A percentile compares a stretch with the other conserved stretches of the same genome.
These are phyloP conservation scores for Dromococcyx pavoninus DNA, from an alignment of 2,797 vertebrate genomes.

Conservation along the genomic window DNA sequence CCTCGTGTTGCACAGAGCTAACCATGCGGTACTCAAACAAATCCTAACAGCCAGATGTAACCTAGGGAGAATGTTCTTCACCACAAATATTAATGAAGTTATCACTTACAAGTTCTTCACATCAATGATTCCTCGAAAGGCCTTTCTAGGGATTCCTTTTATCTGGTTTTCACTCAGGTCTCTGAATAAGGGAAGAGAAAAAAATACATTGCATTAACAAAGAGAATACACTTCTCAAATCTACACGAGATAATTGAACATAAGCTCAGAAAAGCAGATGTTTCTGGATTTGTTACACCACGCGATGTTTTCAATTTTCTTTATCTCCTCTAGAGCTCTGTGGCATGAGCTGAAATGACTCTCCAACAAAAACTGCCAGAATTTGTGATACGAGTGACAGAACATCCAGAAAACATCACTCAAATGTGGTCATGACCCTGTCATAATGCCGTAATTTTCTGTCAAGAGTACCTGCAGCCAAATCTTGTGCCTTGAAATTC, in stretches of 20 bases:
- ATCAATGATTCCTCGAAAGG: slow-evolving; percentile 94
- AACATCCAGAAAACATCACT: neutral
- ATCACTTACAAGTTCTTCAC: slow-evolving; percentile 97
- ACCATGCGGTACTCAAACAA: accelerated
- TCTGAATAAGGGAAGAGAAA: slow-evolving; percentile 76
- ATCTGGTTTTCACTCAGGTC: slow-evolving; percentile 99
- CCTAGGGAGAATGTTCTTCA: neutral
- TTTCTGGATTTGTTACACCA: slow-evolving; percentile 39
- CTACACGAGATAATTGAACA: slow-evolving; percentile 42
- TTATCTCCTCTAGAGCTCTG: slow-evolving; percentile 14
- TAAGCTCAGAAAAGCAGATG: neutral
- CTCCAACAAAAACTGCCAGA: neutral
- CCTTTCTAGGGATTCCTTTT: slow-evolving; percentile 94
- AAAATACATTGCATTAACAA: neutral
- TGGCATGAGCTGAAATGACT: slow-evolving; percentile 31
- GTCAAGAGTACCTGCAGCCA: neutral
- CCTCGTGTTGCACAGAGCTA: neutral
- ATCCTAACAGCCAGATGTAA: neutral
- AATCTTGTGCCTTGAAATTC: neutral
- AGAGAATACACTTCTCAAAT: slow-evolving; percentile 28
- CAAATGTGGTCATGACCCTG: neutral
- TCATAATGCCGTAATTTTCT: neutral
- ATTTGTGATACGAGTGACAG: neutral
- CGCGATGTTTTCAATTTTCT: neutral
- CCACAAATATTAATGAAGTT: slow-evolving; percentile 20